Percentiles rank a stretch among this genome's conserved stretches.
Conservation (phyloP, 2,113 vertebrate species). For the Bufo gargarizans region DNA sequence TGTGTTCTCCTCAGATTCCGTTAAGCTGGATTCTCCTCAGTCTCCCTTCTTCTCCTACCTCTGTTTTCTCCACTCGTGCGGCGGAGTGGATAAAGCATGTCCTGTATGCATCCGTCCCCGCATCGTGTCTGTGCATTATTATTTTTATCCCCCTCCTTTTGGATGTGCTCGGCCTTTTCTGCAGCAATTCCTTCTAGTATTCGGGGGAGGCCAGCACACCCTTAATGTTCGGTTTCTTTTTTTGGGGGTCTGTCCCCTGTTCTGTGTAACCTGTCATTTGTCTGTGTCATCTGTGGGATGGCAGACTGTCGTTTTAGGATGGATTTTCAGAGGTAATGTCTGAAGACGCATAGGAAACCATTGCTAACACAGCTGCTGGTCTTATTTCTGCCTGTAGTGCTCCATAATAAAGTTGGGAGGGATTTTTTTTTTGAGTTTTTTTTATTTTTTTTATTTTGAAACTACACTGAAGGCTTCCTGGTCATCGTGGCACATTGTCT, state of each 20-base stretch:
- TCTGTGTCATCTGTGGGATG: constrained; percentile 44
- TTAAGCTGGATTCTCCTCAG: constrained; percentile 30
- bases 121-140: neutral
- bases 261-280: constrained; percentile 42
- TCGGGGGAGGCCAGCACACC: neutral
- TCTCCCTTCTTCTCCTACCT: constrained; percentile 48
- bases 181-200: constrained; percentile 11
- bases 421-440: constrained; percentile 29
- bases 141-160: neutral
- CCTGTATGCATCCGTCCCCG: constrained; percentile 46
- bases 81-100: constrained; percentile 27
- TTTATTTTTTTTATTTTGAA: too few species aligned
- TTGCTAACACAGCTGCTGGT: constrained; percentile 35
- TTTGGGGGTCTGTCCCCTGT: neutral
- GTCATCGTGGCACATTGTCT: too few species aligned
- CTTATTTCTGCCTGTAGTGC: constrained; percentile 44
- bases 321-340: constrained; percentile 37
- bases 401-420: constrained; percentile 62
- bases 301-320: constrained; percentile 46
- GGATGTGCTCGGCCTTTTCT: neutral
- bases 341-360: constrained; percentile 8
- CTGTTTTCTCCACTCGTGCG: constrained; percentile 6
- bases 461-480: too few species aligned
- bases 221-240: constrained; percentile 5
- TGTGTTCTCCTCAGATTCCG: constrained; percentile 29